These are phyloP conservation scores for Orcinus orca DNA, from an alignment of 2,113 vertebrate species.

Conservation along the genomic window DNA sequence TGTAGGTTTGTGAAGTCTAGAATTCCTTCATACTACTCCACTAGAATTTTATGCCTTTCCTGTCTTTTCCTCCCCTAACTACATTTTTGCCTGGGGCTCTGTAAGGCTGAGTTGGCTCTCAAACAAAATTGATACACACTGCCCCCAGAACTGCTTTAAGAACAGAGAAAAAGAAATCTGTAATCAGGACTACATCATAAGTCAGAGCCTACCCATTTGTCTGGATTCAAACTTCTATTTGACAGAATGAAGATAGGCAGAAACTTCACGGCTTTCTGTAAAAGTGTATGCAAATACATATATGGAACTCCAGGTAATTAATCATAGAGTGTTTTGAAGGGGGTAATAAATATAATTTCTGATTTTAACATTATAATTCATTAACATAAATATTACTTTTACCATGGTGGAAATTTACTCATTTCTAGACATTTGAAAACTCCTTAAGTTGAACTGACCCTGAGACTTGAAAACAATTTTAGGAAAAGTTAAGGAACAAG, in stretches of 20 bases:
- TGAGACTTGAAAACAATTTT: not conserved
- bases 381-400: not conserved
- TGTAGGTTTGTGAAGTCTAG: not conserved
- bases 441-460: not conserved
- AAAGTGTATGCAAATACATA: not conserved
- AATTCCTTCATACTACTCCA: not conserved
- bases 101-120: not conserved
- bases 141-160: not conserved
- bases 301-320: not conserved
- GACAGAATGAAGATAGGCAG: not conserved
- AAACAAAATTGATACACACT: not conserved
- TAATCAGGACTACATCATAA: not conserved
- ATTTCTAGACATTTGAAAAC: conserved; percentile 19
- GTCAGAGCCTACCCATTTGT: not conserved
- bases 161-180: not conserved
- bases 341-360: not conserved
- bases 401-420: not conserved
- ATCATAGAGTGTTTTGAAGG: not conserved
- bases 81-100: not conserved
- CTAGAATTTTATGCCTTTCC: not conserved
- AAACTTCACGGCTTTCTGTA: not conserved
- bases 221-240: not conserved
- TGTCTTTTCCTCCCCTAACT: not conserved
- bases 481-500: not conserved
- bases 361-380: not conserved